Conservation (phyloP, 2,113 vertebrate genomes). For the Thomomys bottae region DNA sequence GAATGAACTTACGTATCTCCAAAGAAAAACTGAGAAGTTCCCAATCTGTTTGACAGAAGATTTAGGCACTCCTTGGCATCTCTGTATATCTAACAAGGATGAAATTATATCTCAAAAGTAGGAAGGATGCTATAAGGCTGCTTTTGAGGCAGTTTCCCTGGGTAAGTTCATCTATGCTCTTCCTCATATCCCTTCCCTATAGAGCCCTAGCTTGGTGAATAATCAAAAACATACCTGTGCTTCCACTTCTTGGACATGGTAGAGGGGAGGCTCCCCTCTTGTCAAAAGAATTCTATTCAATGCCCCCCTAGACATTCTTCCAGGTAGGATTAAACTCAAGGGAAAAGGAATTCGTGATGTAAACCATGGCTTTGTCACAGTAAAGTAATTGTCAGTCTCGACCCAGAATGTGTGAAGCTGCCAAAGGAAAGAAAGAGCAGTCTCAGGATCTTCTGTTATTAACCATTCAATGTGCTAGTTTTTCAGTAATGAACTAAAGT, state of each 20-base stretch:
- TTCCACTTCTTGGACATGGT: conserved; percentile 93
- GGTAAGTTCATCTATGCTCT: neutral
- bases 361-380: conserved; percentile 96
- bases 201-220: neutral
- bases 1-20: conserved; percentile 92
- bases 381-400: conserved; percentile 95
- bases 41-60: conserved; percentile 95
- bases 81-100: conserved; percentile 92
- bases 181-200: neutral
- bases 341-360: conserved; percentile 95
- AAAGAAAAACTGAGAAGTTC: conserved; percentile 95
- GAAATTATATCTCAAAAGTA: conserved; percentile 71
- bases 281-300: conserved; percentile 94
- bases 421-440: conserved; percentile 46
- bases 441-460: conserved; percentile 27
- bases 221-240: conserved; percentile 88
- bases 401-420: conserved; percentile 99
- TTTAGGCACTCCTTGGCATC: conserved; percentile 99
- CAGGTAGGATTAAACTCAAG: conserved; percentile 92
- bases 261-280: conserved; percentile 91
- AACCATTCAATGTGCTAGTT: neutral
- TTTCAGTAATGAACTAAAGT: conserved; percentile 8
- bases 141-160: neutral
- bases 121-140: conserved; percentile 7
- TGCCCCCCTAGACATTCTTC: conserved; percentile 89